These are phyloP conservation scores for Microcebus ravelobensis DNA, from an alignment of 2,113 vertebrate genomes.

Conservation along the genomic window DNA sequence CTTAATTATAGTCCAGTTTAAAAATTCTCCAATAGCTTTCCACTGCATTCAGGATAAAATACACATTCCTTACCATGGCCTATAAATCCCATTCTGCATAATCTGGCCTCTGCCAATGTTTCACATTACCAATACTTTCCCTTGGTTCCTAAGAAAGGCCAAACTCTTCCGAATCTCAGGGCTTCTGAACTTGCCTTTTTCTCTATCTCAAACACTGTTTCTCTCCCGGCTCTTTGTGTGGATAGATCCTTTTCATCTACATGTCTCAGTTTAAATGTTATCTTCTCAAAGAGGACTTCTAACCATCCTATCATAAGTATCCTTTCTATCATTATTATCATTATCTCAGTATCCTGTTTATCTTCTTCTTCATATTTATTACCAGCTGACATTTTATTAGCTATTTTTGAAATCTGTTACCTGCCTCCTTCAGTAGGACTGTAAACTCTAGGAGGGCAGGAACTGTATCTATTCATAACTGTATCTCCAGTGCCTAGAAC, in stretches of 20 bases:
- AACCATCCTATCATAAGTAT: neutral
- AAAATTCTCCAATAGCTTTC: conserved; percentile 30
- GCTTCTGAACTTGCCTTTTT: conserved; percentile 19
- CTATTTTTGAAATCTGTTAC: neutral
- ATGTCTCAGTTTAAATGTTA: conserved; percentile 44
- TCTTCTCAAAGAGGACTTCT: conserved; percentile 11
- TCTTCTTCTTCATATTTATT: conserved; percentile 8
- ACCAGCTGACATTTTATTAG: neutral
- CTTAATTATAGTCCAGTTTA: neutral
- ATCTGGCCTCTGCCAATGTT: neutral
- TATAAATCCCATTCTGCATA: conserved; percentile 13
- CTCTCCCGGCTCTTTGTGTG: neutral
- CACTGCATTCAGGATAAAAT: conserved; percentile 41
- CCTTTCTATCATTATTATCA: neutral
- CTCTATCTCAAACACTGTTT: neutral
- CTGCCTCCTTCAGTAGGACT: neutral
- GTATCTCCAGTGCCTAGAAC: neutral
- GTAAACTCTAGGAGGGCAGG: neutral
- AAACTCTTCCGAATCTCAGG: neutral
- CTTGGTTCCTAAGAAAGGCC: conserved; percentile 20
- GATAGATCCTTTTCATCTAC: neutral
- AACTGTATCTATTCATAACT: conserved; percentile 6
- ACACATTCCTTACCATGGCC: neutral
- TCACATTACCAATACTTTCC: neutral
- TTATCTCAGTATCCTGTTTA: neutral